A percentile compares a stretch with the other conserved stretches of the same genome.
These are phyloP conservation scores for Poeciliopsis prolifica DNA, from an alignment of 2,113 vertebrate species.

Conservation along the genomic window DNA sequence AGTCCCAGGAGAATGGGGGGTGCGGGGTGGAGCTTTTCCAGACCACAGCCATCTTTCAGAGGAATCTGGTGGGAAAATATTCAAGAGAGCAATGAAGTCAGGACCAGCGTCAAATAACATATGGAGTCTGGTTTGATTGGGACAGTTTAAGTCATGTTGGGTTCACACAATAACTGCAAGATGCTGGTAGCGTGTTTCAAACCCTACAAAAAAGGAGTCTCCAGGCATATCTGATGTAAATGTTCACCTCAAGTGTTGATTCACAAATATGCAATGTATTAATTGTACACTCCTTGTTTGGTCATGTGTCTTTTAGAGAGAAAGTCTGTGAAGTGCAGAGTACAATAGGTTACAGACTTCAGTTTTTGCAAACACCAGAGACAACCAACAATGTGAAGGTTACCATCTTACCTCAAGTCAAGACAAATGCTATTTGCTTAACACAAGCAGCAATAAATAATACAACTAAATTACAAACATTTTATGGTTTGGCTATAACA, in stretches of 20 bases:
- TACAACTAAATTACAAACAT: not conserved
- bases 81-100: conserved; percentile 48
- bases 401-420: not conserved
- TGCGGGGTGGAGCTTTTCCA: conserved; percentile 49
- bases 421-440: not conserved
- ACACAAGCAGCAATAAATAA: not conserved
- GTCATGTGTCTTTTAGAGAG: not conserved
- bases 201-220: conserved; percentile 7
- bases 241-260: not conserved
- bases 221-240: not conserved
- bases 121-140: conserved; percentile 46
- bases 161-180: conserved; percentile 35
- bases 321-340: not conserved
- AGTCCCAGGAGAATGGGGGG: conserved; percentile 59
- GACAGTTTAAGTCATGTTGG: conserved; percentile 3
- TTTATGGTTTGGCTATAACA: not conserved
- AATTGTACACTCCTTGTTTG: not conserved
- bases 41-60: conserved; percentile 62
- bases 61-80: conserved; percentile 70
- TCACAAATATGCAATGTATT: not conserved
- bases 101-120: conserved; percentile 25
- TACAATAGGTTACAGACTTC: conserved; percentile 28
- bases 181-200: conserved; percentile 6
- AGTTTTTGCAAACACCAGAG: not conserved
- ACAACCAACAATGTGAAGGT: conserved; percentile 17